Base-by-base conservation (phyloP, 2,888 invertebrate species). In the Neoascia interrupta region DNA sequence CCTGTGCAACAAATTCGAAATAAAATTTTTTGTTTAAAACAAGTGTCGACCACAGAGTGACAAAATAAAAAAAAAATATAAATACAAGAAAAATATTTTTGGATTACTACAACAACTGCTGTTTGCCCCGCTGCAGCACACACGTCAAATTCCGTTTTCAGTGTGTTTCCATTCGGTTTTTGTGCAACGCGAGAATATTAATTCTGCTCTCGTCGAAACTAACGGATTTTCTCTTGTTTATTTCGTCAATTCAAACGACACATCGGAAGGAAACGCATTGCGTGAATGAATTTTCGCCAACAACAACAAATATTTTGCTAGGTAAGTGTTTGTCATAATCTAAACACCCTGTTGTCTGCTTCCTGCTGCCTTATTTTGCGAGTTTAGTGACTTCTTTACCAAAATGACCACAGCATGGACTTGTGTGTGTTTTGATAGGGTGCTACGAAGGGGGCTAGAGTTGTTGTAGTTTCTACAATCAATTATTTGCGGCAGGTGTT, bases 21-120 rank as follows among this genome's bases (percentile, higher is more conserved):
- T 31, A 13, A 39, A 39, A 16, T 39, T 39, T 28, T 61, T 19
- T 28, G 16, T 49, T 45, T 28, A 28, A 69, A 47, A 49, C 21
- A 75, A 75, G 69, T 63, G 63, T 28, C 37, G 41, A 60, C 36
- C 34, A 43, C 21, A 36, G 23, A 28, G 43, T 26, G 43, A 43
- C 13, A 28, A 39, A 31, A 4, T 5, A 45, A 45, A 10, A 53
- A 34, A 49, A 41, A 53, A 23, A 26, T 15, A 19, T 15, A 18
- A 43, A 11, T 43, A 28, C 26, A 16, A 61, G 37, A 21, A 69
- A 61, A 51, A 69, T 21, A 70, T 58, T 64, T 45, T 76, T 76
- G 76, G 76, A 76, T 76, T 76, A 76, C 69, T 43, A 61, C 8
- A 31, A 70, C 56, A 58, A 53, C 43, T 72, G 72, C 45, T 47